A percentile compares a stretch with the other conserved stretches of the same genome.
Conservation (phyloP, 2,113 vertebrate species). For the Clupea harengus region DNA sequence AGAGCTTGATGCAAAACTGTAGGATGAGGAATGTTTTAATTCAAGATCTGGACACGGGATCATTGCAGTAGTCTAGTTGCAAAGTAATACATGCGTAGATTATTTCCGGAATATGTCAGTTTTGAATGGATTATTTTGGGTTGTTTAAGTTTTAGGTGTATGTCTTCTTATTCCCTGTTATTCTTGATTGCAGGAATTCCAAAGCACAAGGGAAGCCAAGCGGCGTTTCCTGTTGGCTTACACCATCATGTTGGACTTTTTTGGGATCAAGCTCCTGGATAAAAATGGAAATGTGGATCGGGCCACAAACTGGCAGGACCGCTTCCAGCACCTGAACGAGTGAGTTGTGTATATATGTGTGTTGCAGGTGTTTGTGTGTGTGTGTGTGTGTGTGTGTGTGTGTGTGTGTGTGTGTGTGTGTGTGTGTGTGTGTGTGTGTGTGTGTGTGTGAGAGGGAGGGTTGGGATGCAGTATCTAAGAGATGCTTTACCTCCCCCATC, state of each 20-base stretch:
- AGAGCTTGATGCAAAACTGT: no score
- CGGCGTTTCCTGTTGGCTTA: conserved; percentile 90
- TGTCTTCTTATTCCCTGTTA: neutral
- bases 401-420: neutral
- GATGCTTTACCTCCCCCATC: neutral
- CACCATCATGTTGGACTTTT: conserved; percentile 97
- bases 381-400: neutral
- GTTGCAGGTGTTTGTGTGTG: neutral
- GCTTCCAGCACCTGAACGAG: conserved; percentile 98
- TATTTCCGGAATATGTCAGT: no score
- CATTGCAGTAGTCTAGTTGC: no score
- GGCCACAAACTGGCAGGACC: conserved; percentile 89
- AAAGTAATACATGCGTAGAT: no score
- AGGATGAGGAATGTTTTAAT: no score
- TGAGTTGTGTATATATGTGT: conserved; percentile 63
- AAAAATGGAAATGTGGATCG: conserved; percentile 89
- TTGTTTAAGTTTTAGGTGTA: no score
- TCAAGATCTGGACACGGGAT: no score
- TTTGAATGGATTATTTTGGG: no score
- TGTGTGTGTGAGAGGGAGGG: neutral
- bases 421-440: neutral
- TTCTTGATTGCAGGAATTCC: conserved; percentile 83
- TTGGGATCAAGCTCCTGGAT: conserved; percentile 91
- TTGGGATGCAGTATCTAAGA: neutral
- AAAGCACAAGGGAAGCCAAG: conserved; percentile 93